Percentiles rank a stretch among this genome's conserved stretches.
Conservation (phyloP, 2,113 vertebrate genomes). For the Gila orcuttii region DNA sequence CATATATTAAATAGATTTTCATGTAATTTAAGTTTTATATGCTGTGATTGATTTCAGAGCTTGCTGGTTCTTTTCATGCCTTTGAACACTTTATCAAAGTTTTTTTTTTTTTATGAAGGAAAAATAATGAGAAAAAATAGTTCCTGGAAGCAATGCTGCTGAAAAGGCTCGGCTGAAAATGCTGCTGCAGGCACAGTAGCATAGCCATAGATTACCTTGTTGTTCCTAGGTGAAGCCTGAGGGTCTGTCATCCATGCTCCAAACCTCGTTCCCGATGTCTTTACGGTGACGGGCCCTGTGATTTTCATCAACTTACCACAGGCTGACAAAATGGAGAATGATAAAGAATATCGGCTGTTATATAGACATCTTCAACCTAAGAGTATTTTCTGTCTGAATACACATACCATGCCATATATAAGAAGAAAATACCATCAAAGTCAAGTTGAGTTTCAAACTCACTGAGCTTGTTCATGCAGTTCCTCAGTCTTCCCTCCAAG, state of each 20-base stretch:
- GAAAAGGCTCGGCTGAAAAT: too few species aligned
- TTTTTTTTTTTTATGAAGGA: background rate
- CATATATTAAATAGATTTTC: too few species aligned
- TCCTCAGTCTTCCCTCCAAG: constrained; percentile 89
- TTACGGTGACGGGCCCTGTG: constrained; percentile 92
- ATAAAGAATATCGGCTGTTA: constrained; percentile 49
- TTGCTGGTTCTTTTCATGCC: background rate
- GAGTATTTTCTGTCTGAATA: too few species aligned
- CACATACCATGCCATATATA: background rate
- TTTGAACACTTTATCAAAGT: background rate
- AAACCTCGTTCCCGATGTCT: constrained; percentile 96
- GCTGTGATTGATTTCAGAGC: background rate
- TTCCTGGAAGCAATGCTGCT: background rate
- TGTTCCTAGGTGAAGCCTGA: constrained; percentile 86
- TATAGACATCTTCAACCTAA: background rate
- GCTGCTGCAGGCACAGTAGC: background rate
- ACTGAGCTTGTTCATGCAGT: constrained; percentile 98
- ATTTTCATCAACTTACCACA: constrained; percentile 99
- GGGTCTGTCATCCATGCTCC: constrained; percentile 99
- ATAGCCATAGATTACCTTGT: constrained; percentile 79
- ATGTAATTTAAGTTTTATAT: background rate
- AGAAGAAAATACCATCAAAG: background rate
- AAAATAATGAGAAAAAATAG: background rate
- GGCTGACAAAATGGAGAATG: constrained; percentile 79
- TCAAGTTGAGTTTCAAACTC: constrained; percentile 68